phyloP scores from a whole-genome alignment of 2,888 invertebrate genomes.

The Cheilosia grossa region DNA sequence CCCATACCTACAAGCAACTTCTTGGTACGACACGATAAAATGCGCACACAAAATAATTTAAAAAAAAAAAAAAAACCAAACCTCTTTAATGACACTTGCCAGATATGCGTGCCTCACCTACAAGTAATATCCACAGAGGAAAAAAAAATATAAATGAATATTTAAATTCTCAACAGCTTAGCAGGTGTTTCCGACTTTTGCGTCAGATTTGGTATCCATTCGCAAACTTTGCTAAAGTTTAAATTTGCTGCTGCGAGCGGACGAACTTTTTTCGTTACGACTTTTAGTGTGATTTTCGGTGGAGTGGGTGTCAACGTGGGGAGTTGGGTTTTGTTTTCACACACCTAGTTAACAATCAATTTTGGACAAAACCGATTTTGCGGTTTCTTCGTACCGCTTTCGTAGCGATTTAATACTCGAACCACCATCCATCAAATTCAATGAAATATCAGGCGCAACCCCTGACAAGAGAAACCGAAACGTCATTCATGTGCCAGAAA shows the following conservation, averaged over 20 bases:
- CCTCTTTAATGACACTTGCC: slow-evolving; percentile 12
- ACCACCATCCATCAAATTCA: neutral
- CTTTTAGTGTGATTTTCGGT: neutral
- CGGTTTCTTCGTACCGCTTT: neutral
- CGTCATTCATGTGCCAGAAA: slow-evolving; percentile 1
- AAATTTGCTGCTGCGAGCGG: neutral
- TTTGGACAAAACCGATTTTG: neutral
- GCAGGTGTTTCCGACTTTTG: slow-evolving; percentile 16
- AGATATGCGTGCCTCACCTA: neutral
- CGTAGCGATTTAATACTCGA: neutral
- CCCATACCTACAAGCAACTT: neutral
- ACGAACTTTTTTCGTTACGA: neutral
- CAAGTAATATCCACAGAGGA: neutral
- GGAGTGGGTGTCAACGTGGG: neutral
- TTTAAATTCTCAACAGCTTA: slow-evolving; percentile 24
- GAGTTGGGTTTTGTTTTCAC: neutral
- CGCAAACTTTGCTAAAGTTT: neutral
- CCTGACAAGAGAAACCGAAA: neutral
- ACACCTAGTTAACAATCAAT: no score
- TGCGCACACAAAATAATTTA: neutral
- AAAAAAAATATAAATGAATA: slow-evolving; percentile 6
- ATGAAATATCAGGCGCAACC: neutral
- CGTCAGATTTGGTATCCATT: slow-evolving; percentile 2
- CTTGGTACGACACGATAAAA: neutral
- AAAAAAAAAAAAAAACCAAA: neutral